Evolutionary conservation across 1,140 invertebrate genomes (phyloP).

Genomic region (Temnothorax nylanderi): DNA sequence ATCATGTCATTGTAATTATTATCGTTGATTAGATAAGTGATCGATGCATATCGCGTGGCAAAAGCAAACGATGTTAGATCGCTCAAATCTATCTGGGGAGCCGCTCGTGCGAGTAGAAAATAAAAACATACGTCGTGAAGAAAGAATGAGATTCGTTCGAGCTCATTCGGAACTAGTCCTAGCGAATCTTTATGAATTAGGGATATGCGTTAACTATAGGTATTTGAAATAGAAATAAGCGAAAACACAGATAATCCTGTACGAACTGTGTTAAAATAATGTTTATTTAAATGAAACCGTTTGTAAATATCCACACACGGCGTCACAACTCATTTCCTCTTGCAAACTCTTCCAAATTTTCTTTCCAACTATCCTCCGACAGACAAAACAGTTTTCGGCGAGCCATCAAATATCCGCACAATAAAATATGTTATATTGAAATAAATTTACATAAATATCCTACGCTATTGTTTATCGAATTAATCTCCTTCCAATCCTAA

Average conservation of each 20-base stretch:
- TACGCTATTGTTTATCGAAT: neutral
- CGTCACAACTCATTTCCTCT: slow-evolving; percentile 21
- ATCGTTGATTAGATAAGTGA: slow-evolving; percentile 28
- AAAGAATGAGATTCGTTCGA: slow-evolving; percentile 34
- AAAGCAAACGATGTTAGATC: slow-evolving; percentile 19
- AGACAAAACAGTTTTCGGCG: slow-evolving; percentile 27
- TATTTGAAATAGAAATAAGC: slow-evolving; percentile 47
- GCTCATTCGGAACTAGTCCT: slow-evolving; percentile 74
- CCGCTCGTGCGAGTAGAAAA: slow-evolving; percentile 12
- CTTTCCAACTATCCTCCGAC: neutral
- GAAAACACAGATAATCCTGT: slow-evolving; percentile 36
- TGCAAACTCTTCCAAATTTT: slow-evolving; percentile 39
- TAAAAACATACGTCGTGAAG: neutral
- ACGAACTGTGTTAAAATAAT: slow-evolving; percentile 75
- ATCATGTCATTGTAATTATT: slow-evolving; percentile 55
- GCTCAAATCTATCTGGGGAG: neutral
- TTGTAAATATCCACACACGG: slow-evolving; percentile 76
- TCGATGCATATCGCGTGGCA: slow-evolving; percentile 16
- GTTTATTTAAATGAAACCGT: slow-evolving; percentile 74
- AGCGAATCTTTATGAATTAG: slow-evolving; percentile 62
- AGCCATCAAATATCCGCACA: slow-evolving; percentile 45
- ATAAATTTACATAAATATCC: slow-evolving; percentile 57
- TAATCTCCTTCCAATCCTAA: slow-evolving; percentile 29
- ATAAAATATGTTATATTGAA: slow-evolving; percentile 49
- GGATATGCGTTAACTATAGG: slow-evolving; percentile 54